phyloP scores from a whole-genome alignment of 1,140 invertebrate species.

The Zaprionus africanus region DNA sequence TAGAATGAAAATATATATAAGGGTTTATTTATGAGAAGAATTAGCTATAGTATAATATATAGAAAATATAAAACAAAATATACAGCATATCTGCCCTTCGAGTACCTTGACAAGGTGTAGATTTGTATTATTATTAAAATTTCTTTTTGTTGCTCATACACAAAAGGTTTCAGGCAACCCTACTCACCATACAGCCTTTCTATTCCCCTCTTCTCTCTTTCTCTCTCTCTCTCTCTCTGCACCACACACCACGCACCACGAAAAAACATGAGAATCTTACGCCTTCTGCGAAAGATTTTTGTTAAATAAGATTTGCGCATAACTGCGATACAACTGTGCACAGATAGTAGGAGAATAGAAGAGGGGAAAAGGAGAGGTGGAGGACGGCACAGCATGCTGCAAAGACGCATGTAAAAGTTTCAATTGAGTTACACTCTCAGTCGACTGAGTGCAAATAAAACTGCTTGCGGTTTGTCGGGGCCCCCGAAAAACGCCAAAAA shows the following conservation, averaged over 20 bases:
- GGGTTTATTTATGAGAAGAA: no score
- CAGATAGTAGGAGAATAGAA: neutral
- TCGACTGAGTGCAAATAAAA: constrained; percentile 46
- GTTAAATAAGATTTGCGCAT: constrained; percentile 39
- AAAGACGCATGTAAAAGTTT: constrained; percentile 43
- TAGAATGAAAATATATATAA: no score
- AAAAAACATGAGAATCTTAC: constrained; percentile 9
- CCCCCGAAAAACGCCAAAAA: constrained; percentile 10
- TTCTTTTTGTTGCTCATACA: constrained; percentile 20
- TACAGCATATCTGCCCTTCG: neutral
- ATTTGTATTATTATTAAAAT: constrained; percentile 14
- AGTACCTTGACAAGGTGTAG: neutral
- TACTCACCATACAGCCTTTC: neutral
- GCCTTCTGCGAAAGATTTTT: constrained; percentile 27
- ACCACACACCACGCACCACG: neutral
- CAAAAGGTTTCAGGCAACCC: constrained; percentile 35
- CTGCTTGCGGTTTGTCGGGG: constrained; percentile 28
- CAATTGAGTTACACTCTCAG: constrained; percentile 54
- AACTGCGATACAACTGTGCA: constrained; percentile 9
- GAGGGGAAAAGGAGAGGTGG: neutral
- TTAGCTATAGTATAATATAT: neutral
- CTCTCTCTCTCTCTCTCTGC: neutral
- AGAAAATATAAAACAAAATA: neutral
- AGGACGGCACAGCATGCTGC: constrained; percentile 5
- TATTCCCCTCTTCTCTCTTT: neutral